A percentile compares a stretch with the other conserved stretches of the same genome.
These are phyloP conservation scores for Epinephelus cyanopodus DNA, from an alignment of 2,113 vertebrate species.

Conservation along the genomic window DNA sequence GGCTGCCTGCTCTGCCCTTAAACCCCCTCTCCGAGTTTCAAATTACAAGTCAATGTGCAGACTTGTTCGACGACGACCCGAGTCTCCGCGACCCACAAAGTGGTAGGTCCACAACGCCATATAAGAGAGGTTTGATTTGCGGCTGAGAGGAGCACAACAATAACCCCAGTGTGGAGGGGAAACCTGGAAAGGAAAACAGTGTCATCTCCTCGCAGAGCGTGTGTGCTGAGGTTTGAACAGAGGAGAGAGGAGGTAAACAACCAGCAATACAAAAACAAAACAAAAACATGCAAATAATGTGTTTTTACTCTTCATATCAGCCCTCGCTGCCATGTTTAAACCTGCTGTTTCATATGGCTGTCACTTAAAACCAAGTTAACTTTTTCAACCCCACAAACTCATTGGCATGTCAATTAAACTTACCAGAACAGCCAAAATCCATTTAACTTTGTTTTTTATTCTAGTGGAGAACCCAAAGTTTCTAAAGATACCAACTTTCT, in stretches of 20 bases:
- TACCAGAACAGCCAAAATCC: not conserved
- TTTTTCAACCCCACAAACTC: not conserved
- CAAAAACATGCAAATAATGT: not conserved
- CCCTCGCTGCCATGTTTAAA: not conserved
- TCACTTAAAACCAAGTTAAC: not conserved
- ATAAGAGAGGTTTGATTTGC: conserved; percentile 34
- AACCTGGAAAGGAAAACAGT: not conserved
- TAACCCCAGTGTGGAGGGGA: not conserved
- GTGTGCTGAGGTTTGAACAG: not conserved
- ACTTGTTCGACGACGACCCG: conserved; percentile 53
- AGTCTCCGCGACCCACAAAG: conserved; percentile 53
- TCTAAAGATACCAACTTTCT: not conserved
- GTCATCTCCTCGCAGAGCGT: not conserved
- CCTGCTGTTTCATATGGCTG: not conserved
- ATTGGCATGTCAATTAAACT: not conserved
- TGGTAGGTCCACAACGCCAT: conserved; percentile 23
- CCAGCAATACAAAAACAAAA: not conserved
- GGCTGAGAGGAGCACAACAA: not conserved
- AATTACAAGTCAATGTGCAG: conserved; percentile 72
- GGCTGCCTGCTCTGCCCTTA: conserved; percentile 45
- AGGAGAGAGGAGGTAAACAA: not conserved
- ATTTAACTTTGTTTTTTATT: not conserved
- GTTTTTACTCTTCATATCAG: not conserved
- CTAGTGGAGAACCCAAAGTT: not conserved
- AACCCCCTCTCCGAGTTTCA: conserved; percentile 67